Base-by-base conservation (phyloP, 1,140 invertebrate species). In the Ceratina calcarata region DNA sequence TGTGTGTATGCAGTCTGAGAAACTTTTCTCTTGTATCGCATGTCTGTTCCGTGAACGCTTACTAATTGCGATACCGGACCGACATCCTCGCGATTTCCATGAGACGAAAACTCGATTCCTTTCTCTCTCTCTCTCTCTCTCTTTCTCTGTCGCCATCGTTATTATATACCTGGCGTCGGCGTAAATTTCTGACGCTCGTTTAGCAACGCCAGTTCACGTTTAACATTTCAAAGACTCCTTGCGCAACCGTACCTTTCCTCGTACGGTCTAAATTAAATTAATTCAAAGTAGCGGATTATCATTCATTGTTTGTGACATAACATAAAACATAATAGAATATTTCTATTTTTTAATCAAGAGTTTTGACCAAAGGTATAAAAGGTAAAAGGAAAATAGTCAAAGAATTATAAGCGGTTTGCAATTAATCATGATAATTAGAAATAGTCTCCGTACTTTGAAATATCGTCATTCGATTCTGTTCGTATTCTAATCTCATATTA, bases 21-120 rank as follows among this genome's bases (percentile, higher is more conserved):
- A 67, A 72, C n/a, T 22, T 69, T 65, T 81, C 77, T 78, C 80
- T 74, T 62, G 78, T 65, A 76, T 76, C 68, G n/a, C 24, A 70
- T 81, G 49, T 80, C 71, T 64, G 73, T 78, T 84, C 82, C 69
- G 72, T 69, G 85, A 82, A 78, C 70, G 78, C 78, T 80, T 82
- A 78, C 62, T 27, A 60, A 65, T 69, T 60, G 68, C 75, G 66
- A 62, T 32, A 37, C 55, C 55, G 16, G 37, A 18, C 45, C 71
- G 71, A 73, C 60, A 57, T 53, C 53, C 27, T 27, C 60, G 60
- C 37, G 7, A n/a, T 70, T 67, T 74, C 37, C 45, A 61, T 55
- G 62, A n/a, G 18, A 51, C 77, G 76, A 68, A 76, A 76, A 68
- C 74, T 49, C 64, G 20, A 67, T 75, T 67, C 32, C 64, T 8